A percentile compares a stretch with the other conserved stretches of the same genome.
Conservation (phyloP, 2,113 vertebrate species). For the Rhagologus leucostigma region DNA sequence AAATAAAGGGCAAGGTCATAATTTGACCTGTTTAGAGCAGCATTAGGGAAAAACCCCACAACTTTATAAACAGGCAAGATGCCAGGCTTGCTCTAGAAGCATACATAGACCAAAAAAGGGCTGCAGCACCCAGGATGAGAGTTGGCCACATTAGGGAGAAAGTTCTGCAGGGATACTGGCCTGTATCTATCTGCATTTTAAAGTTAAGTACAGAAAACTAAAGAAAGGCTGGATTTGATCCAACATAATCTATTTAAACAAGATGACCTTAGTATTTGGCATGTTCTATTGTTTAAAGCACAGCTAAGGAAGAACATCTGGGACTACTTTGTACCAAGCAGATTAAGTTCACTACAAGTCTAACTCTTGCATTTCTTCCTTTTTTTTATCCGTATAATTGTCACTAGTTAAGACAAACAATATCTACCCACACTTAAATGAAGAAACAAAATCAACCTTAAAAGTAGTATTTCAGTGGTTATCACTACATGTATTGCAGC, state of each 20-base stretch:
- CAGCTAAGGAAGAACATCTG: slow-evolving; percentile 7
- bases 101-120: not conserved
- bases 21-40: not conserved
- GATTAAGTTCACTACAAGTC: not conserved
- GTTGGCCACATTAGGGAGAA: not conserved
- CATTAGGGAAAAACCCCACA: not conserved
- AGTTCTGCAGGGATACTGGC: not conserved
- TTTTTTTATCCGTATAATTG: not conserved
- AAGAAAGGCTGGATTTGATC: not conserved
- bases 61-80: not conserved
- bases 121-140: not conserved
- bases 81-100: not conserved
- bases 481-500: not conserved
- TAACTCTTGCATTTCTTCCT: not conserved
- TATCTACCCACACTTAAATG: not conserved
- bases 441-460: not conserved
- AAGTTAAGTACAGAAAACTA: not conserved
- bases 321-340: not conserved
- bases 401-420: not conserved
- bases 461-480: not conserved
- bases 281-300: slow-evolving; percentile 21
- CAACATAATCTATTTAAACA: not conserved
- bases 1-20: not conserved
- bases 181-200: not conserved
- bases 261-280: not conserved